Conservation (phyloP, 2,888 invertebrate species). For the Anaspis maculata region DNA sequence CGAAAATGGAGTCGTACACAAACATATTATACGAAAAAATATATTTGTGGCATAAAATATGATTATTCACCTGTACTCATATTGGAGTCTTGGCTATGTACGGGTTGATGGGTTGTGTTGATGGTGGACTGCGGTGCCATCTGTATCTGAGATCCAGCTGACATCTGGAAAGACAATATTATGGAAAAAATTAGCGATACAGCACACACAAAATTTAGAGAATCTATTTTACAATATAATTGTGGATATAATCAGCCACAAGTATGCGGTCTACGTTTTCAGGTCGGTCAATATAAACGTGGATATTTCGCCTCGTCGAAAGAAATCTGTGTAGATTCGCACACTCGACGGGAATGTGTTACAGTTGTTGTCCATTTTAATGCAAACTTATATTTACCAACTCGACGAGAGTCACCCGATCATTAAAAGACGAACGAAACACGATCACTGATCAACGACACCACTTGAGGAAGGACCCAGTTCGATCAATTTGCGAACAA, state of each 20-base stretch:
- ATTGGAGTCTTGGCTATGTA: conserved; percentile 94
- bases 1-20: no score
- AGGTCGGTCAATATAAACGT: conserved; percentile 25
- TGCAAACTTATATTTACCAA: conserved; percentile 3
- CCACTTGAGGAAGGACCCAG: no score
- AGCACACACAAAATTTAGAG: no score
- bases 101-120: conserved; percentile 67
- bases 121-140: conserved; percentile 92
- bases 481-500: no score
- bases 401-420: no score
- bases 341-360: conserved; percentile 16
- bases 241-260: conserved; percentile 10
- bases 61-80: conserved; percentile 97
- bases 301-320: conserved; percentile 23
- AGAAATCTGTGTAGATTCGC: conserved; percentile 22
- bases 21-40: no score
- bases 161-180: conserved; percentile 62
- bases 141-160: conserved; percentile 95
- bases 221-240: no score
- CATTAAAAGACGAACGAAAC: no score
- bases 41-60: no score
- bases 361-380: conserved; percentile 12
- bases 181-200: conserved; percentile 2
- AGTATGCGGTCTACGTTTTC: conserved; percentile 25
- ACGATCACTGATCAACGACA: no score